A percentile compares a stretch with the other conserved stretches of the same genome.
Conservation (phyloP, 2,113 vertebrate genomes). For the Nyctereutes procyonoides region DNA sequence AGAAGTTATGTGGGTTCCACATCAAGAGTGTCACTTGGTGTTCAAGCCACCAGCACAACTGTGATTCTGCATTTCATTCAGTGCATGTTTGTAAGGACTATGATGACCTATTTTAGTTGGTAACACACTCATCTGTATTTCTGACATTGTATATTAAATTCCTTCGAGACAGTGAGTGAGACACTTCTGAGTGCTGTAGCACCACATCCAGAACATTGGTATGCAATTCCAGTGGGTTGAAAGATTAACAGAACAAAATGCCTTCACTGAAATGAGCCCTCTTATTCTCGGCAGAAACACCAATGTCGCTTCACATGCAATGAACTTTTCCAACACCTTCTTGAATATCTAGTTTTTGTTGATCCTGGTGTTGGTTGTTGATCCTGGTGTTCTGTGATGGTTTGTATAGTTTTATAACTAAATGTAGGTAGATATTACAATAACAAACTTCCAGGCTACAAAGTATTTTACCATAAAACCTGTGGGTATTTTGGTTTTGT, state of each 20-base stretch:
- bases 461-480: not conserved
- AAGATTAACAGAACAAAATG: not conserved
- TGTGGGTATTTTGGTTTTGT: not conserved
- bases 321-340: not conserved
- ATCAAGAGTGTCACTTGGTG: not conserved
- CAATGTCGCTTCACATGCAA: not conserved
- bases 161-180: not conserved
- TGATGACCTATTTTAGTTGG: not conserved
- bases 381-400: not conserved
- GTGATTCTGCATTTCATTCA: not conserved
- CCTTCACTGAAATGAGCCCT: not conserved
- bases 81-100: not conserved
- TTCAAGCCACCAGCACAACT: not conserved
- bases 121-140: not conserved
- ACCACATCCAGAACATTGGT: not conserved
- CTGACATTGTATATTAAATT: not conserved
- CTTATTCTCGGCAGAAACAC: not conserved
- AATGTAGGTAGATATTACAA: not conserved
- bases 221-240: not conserved
- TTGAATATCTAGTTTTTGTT: not conserved
- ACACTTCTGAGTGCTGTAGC: not conserved
- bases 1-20: not conserved
- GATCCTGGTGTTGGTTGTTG: not conserved
- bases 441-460: not conserved
- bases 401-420: not conserved